phyloP scores from a whole-genome alignment of 2,888 invertebrate species.

The Epirrhoe alternata region DNA sequence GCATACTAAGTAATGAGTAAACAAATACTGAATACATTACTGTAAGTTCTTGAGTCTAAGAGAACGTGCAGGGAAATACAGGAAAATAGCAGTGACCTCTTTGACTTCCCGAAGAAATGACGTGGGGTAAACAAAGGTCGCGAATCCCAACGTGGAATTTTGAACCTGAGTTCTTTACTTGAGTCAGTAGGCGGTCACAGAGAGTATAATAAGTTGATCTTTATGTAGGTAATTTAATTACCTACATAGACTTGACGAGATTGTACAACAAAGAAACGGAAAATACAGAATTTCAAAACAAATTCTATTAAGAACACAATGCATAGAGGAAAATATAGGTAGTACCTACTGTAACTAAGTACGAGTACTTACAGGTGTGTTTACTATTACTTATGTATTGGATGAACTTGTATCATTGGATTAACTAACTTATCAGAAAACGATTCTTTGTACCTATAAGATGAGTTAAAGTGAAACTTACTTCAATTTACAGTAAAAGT shows the following conservation, averaged over 20 bases:
- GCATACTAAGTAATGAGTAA: conserved; percentile 27
- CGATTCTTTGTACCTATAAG: neutral
- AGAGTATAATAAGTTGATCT: neutral
- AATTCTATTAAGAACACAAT: neutral
- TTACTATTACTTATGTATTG: no score
- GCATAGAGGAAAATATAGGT: neutral
- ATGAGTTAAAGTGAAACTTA: conserved; percentile 49
- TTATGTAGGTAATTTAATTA: neutral
- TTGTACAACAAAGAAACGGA: no score
- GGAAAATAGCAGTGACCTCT: conserved; percentile 10
- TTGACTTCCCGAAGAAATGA: conserved; percentile 1
- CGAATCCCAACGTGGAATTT: neutral
- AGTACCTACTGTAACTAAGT: no score
- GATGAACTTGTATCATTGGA: no score
- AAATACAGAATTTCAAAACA: neutral
- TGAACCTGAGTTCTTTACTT: neutral
- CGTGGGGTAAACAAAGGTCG: conserved; percentile 3
- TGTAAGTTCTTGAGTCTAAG: conserved; percentile 1
- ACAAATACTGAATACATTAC: conserved; percentile 21
- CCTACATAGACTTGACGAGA: no score
- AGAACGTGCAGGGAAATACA: conserved; percentile 8
- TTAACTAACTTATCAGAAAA: no score
- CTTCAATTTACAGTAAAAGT: conserved; percentile 80
- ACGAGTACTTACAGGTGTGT: no score
- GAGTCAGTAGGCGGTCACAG: neutral